Evolutionary conservation across 2,797 vertebrate genomes (phyloP), one percentile per base, ranked within the genome.

Genomic region (Molossus alvarezi): DNA sequence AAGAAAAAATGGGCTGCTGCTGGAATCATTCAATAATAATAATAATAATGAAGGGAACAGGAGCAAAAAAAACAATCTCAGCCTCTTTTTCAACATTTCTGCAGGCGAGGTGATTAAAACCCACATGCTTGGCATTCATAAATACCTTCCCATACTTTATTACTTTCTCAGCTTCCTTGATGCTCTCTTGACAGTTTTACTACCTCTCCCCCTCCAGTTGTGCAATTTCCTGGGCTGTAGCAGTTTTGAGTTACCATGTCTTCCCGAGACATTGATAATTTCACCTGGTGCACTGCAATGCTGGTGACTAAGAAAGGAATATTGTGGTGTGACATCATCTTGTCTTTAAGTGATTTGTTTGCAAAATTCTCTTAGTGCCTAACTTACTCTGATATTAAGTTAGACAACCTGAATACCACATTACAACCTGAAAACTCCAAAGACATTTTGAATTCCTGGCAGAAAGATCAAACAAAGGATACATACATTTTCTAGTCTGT

Each of bases 301-400:
- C 77, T 91, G 88, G 9, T 0, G 0, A 83, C n/a, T 18, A 73
- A 37, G 23, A 93, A 95, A 95, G 45, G 23, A 92, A 91, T 89
- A 93, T 48, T 75, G 84, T 67, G 15, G 80, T 80, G 62, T 96
- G 69, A 88, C 55, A 90, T 90, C 90, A 82, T 86, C 88, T 90
- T 96, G 82, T 93, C 58, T 93, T 95, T 58, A 90, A 62, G 82
- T 1, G 1, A 88, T 91, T 94, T 33, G 88, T 93, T 69, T 94
- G 73, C 18, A 94, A 96, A 93, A 91, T 64, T 90, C 51, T 81
- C n/a, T 94, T 48, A 67, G 64, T 77, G 45, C 13, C 92, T 82
- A 88, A 88, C 53, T 89, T 91, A 57, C 53, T 94, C 60, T 75
- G 41, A 91, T 76, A 97, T 77, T 93, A 67, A 91, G 55, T 91